Evolutionary conservation across 2,888 invertebrate genomes (phyloP).

Genomic region (Pachliopta kotzebuea): DNA sequence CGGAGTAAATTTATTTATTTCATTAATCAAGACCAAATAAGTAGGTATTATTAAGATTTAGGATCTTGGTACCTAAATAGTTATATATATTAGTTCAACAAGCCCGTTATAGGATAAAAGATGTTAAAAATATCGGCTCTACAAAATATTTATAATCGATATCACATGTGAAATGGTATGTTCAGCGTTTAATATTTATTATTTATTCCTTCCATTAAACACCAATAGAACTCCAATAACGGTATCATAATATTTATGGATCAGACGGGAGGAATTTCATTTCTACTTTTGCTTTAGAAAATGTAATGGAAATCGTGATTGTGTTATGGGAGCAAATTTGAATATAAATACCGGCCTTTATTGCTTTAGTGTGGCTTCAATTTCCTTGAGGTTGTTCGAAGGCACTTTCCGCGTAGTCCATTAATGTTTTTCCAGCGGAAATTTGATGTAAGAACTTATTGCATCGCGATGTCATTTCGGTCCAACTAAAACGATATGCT

Average conservation of each 20-base stretch:
- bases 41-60: no score
- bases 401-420: constrained; percentile 1
- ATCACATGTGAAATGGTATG: no score
- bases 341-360: constrained; percentile 16
- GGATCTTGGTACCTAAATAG: no score
- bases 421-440: constrained; percentile 7
- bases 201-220: background rate
- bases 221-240: constrained; percentile 7
- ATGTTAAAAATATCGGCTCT: no score
- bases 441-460: background rate
- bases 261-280: constrained; percentile 13
- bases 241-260: constrained; percentile 17
- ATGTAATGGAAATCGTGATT: constrained; percentile 14
- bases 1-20: no score
- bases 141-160: no score
- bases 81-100: no score
- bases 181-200: no score
- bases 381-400: constrained; percentile 8
- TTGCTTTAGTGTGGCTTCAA: constrained; percentile 16
- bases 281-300: constrained; percentile 17
- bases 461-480: background rate
- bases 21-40: no score
- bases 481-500: no score
- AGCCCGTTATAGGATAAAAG: no score
- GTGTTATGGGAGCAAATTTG: constrained; percentile 16